These are phyloP conservation scores for Pomatostomus ruficeps DNA, from an alignment of 2,113 vertebrate genomes.

Conservation along the genomic window DNA sequence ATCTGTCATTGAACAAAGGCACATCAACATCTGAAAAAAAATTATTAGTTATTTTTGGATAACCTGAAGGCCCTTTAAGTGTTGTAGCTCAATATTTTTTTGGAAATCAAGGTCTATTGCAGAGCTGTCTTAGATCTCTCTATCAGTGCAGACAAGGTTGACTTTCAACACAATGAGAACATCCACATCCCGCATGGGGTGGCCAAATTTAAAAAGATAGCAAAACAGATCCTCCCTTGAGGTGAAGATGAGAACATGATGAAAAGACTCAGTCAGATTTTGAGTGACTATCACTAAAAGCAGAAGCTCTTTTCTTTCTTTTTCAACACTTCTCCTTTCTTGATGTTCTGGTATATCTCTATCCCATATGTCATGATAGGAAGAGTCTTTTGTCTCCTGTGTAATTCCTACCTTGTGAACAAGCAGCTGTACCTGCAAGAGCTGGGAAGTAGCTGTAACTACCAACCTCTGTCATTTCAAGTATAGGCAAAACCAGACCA, in stretches of 20 bases:
- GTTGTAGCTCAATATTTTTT: neutral
- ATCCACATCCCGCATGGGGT: neutral
- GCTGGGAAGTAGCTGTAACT: neutral
- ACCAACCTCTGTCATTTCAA: neutral
- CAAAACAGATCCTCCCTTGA: neutral
- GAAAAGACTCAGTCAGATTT: neutral
- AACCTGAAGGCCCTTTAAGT: constrained; percentile 3
- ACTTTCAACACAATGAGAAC: neutral
- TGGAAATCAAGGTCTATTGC: neutral
- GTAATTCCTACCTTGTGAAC: neutral
- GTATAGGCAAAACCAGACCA: neutral
- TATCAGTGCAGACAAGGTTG: neutral
- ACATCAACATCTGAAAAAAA: neutral
- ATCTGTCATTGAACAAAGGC: constrained; percentile 32
- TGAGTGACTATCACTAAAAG: neutral
- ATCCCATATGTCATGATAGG: neutral
- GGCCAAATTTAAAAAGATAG: neutral
- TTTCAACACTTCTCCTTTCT: neutral
- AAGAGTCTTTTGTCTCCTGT: neutral
- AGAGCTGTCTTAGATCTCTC: neutral
- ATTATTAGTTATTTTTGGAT: constrained; percentile 30
- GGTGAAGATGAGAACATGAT: neutral
- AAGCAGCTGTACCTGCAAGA: neutral
- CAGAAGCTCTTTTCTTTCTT: neutral
- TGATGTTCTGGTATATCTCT: neutral